Evolutionary conservation across 2,888 invertebrate genomes (phyloP).

Genomic region (Uloborus plumipes): DNA sequence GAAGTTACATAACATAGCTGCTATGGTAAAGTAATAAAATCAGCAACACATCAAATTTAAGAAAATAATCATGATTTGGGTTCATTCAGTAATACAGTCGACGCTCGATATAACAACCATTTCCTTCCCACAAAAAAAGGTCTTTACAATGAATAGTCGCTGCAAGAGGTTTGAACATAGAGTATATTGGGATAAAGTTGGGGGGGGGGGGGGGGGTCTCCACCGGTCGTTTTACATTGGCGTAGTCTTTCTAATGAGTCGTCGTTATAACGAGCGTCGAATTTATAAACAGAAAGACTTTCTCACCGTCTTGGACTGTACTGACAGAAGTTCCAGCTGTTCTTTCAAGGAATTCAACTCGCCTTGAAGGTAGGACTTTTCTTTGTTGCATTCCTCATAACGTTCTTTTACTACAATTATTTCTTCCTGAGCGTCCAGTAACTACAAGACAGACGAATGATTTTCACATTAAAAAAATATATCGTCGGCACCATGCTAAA

Average conservation of each 20-base stretch:
- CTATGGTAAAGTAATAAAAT: not conserved
- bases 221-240: too few species aligned
- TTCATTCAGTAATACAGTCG: not conserved
- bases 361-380: conserved; percentile 70
- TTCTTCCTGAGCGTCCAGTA: conserved; percentile 81
- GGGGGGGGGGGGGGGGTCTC: too few species aligned
- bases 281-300: too few species aligned
- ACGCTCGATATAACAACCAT: too few species aligned
- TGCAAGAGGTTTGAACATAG: too few species aligned
- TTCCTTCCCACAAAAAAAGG: too few species aligned
- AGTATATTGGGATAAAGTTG: too few species aligned
- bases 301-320: conserved; percentile 76
- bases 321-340: conserved; percentile 76
- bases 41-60: not conserved
- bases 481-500: too few species aligned
- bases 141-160: too few species aligned
- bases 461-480: too few species aligned
- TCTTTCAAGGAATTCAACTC: conserved; percentile 77
- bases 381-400: conserved; percentile 77
- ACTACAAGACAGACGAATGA: conserved; percentile 66
- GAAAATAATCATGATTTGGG: not conserved
- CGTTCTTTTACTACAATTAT: conserved; percentile 81
- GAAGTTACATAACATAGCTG: not conserved
- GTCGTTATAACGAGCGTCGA: too few species aligned
- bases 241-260: too few species aligned